Base-by-base conservation (phyloP, 1,140 invertebrate genomes). In the Atta texana region DNA sequence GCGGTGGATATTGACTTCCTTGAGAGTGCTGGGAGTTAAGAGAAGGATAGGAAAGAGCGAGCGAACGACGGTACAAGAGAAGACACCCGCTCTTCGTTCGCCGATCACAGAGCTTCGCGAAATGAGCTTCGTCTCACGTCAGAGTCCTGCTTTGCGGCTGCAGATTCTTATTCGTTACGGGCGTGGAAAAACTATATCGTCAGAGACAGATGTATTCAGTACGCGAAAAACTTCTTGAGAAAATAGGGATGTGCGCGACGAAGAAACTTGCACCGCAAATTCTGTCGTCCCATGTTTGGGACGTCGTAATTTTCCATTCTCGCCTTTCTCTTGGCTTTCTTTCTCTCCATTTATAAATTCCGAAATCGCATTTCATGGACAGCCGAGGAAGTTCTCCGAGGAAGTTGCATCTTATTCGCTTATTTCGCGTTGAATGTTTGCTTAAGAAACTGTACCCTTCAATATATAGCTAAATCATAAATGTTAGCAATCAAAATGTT, bases 1-100 rank as follows among this genome's bases (percentile, higher is more conserved):
- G 89, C 89, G 80, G 86, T 63, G 59, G 89, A 88, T 90, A 90
- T 90, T 89, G 89, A 90, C 86, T 90, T 89, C 63, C 61, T 64
- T 31, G 61, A 66, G 51, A 80, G 77, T 71, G 49, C 61, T 18
- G 39, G 51, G 84, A 69, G 59, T 10, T 69, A 69, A 75, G 34
- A 71, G 55, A 63, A 51, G 55, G 24, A 5, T 34, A 49, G 61
- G 24, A 51, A 49, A n/a, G 34, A 81, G 66, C 44, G 44, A 82
- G 44, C 31, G n/a, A 82, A 63, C 21, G 64, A 72, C 64, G 63
- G 66, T 53, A n/a, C 49, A 31, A 68, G 64, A 59, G 49, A 72
- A 68, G 39, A 44, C 24, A n/a, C 18, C 3, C 66, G n/a, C 59
- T 72, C 66, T 57, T 81, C 21, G 53, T 16, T 3, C n/a, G 0